Evolutionary conservation across 2,888 invertebrate species (phyloP), one percentile per base, ranked within the genome.

Genomic region (Eilema caniola): DNA sequence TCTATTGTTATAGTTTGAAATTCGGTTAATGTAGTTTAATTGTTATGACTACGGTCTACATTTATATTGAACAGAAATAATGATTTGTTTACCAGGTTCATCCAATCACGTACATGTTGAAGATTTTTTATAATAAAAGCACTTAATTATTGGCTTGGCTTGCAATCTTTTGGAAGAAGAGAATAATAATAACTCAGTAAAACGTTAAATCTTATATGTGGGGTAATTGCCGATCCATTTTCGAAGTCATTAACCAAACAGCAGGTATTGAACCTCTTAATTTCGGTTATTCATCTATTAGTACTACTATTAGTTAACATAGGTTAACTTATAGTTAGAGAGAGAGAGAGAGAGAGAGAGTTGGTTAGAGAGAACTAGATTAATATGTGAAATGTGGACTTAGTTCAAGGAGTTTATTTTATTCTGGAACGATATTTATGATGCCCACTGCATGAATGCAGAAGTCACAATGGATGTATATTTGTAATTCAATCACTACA

Each of bases 11-110:
- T 69, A 56, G 31, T 61, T 56, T 47, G 31, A 67, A 66, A 62
- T 65, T 71, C 61, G 60, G 67, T 64, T 68, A 71, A 71, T 71
- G 68, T 68, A 68, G 41, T 71, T n/a, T 66, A 68, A 71, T 71
- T 61, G 65, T 71, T 71, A 71, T 71, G 71, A 68, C 41, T 68
- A 62, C 23, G 24, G 12, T 62, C 31, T 64, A 33, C 31, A 31
- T 23, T 63, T 64, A 64, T 33, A 59, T 64, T 61, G 33, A 60
- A 47, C 25, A 23, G 62, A 70, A n/a, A 25, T 25, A 62, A 31
- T 28, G 33, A 31, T 63, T 47, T 70, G 62, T 66, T 70, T 66
- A 66, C 20, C 2, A 47, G 23, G 4, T 23, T 37, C 41, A 4
- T 62, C 20, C 10, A 33, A 65, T 69, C 61, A 62, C 47, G 28